phyloP scores from a whole-genome alignment of 2,797 vertebrate genomes.

The Spinus pinus region DNA sequence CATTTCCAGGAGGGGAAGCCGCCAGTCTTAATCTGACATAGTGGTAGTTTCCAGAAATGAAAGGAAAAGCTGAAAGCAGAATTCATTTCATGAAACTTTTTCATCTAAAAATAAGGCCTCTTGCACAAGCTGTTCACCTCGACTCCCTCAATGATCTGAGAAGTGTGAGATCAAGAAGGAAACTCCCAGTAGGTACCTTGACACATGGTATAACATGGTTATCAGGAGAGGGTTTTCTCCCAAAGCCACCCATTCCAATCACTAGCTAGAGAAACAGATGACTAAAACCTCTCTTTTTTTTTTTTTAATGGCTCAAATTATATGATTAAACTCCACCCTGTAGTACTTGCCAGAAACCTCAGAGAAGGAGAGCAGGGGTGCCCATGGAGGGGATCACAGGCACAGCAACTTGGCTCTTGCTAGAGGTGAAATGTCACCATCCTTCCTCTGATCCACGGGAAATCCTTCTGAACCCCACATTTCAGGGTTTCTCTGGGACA shows the following conservation, averaged over 20 bases:
- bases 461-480: not conserved
- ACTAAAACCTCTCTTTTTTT: not conserved
- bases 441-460: not conserved
- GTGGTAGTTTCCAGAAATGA: slow-evolving; percentile 26
- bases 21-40: not conserved
- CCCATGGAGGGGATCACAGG: accelerated
- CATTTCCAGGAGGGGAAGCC: slow-evolving; percentile 22
- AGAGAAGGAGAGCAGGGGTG: not conserved
- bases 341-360: not conserved
- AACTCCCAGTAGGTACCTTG: not conserved
- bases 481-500: not conserved
- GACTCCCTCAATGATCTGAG: not conserved
- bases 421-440: not conserved
- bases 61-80: not conserved
- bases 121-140: not conserved
- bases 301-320: not conserved
- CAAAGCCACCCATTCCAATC: not conserved
- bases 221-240: not conserved
- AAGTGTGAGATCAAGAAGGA: not conserved
- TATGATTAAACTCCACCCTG: not conserved
- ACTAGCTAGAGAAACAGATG: not conserved
- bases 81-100: not conserved
- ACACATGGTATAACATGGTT: not conserved
- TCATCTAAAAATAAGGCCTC: slow-evolving; percentile 22
- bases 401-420: not conserved